Conservation (phyloP, 2,113 vertebrate genomes). For the Hippopotamus amphibius region DNA sequence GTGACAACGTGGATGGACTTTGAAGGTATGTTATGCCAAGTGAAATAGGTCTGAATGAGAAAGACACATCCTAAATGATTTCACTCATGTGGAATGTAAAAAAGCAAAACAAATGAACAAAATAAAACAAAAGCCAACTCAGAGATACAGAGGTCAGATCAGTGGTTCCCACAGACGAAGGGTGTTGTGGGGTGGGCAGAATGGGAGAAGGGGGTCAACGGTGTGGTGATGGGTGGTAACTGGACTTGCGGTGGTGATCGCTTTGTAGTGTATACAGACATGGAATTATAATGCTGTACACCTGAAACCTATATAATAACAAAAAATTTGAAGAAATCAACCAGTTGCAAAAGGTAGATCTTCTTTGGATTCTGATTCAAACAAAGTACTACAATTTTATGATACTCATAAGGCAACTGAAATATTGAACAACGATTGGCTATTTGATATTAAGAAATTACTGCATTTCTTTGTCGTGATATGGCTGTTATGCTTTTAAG, state of each 20-base stretch:
- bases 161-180: not conserved
- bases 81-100: not conserved
- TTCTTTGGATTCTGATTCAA: not conserved
- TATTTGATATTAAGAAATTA: conserved; percentile 2
- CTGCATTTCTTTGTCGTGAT: not conserved
- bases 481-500: not conserved
- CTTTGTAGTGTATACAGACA: not conserved
- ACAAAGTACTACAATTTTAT: conserved; percentile 7
- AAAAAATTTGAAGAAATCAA: not conserved
- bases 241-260: not conserved
- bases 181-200: too few relatives aligned
- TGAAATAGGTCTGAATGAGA: not conserved
- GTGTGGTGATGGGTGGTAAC: too few relatives aligned
- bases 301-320: not conserved
- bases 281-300: not conserved
- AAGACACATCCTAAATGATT: not conserved
- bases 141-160: not conserved
- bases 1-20: not conserved
- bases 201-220: not conserved
- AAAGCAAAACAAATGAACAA: not conserved
- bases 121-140: not conserved
- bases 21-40: not conserved
- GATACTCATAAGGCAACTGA: not conserved
- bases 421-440: not conserved
- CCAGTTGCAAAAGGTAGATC: not conserved